Percentiles rank a stretch among this genome's conserved stretches.
These are phyloP conservation scores for Pecten maximus DNA, from an alignment of 2,888 invertebrate species.

Conservation along the genomic window DNA sequence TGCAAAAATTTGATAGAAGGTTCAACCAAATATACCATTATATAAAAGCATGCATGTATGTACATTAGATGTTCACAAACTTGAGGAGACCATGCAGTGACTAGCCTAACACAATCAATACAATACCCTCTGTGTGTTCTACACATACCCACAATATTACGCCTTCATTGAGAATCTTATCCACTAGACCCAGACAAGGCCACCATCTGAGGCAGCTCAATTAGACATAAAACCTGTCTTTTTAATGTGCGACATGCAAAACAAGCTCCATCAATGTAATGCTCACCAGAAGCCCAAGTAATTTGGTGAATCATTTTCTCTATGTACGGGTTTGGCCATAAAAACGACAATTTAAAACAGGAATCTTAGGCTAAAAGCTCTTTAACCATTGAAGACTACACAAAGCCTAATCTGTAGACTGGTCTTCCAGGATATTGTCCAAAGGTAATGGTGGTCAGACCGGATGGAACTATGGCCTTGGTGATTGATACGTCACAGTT, in stretches of 20 bases:
- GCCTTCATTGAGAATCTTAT: neutral
- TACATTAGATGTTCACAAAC: neutral
- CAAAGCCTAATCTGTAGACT: neutral
- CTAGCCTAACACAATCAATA: neutral
- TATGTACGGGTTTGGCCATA: conserved; percentile 6
- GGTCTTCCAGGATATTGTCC: neutral
- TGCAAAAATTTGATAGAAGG: neutral
- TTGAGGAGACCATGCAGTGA: neutral
- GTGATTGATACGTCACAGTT: neutral
- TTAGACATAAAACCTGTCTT: conserved; percentile 32
- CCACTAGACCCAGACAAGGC: neutral
- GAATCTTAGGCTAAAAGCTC: conserved; percentile 10
- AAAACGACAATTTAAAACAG: neutral
- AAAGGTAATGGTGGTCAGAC: neutral
- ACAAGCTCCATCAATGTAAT: neutral
- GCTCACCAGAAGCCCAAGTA: conserved; percentile 17
- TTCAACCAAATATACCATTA: neutral
- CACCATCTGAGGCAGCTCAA: neutral
- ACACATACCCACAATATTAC: neutral
- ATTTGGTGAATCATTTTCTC: conserved; percentile 6
- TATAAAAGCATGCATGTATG: neutral
- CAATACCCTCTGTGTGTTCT: neutral
- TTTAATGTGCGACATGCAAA: neutral
- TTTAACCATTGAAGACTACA: neutral
- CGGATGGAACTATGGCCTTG: neutral